Base-by-base conservation (phyloP, 2,888 invertebrate species). In the Nudaria mundana region DNA sequence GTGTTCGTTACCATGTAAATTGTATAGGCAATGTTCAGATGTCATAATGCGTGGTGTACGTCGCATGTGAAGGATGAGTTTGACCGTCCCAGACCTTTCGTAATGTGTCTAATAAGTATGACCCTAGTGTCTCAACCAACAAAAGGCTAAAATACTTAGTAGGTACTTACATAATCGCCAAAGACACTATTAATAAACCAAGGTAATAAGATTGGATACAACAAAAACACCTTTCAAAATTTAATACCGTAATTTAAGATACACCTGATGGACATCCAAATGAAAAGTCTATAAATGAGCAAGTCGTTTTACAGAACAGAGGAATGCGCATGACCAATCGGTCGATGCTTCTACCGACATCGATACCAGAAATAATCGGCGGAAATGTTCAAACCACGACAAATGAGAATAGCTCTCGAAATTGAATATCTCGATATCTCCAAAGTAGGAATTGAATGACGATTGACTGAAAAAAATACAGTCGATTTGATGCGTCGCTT, bases 341-440 rank as follows among this genome's bases (percentile, higher is more conserved):
- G 68, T 47, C 74, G 73, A 68, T 63, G 68, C 60, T 55, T 44
- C 59, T 73, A 76, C 71, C 73, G 77, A 72, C 64, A 66, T 69
- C 63, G 69, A 64, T 66, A 68, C 61, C 62, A 72, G 72, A 80
- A 72, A 65, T 56, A 56, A 58, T 64, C 59, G 64, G 80, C 81
- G 85, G 85, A 85, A 87, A 86, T 72, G 83, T 74, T 76, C 71
- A 56, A 61, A 76, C 75, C 78, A 71, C 75, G 75, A 75, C 76
- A 72, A 78, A 82, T 82, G 76, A 76, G 77, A 79, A 78, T 74
- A 63, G 73, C 70, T 72, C 63, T 68, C 66, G 75, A 85, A 86
- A 86, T 88, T 85, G 83, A 87, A 86, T 86, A 86, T 83, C 65
- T 76, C 81, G 83, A 81, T 81, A 85, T 80, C 82, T 83, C 82